A percentile compares a stretch with the other conserved stretches of the same genome.
phyloP scores from a whole-genome alignment of 92 coral and sea anemone species.

The Bergia puertoricense region DNA sequence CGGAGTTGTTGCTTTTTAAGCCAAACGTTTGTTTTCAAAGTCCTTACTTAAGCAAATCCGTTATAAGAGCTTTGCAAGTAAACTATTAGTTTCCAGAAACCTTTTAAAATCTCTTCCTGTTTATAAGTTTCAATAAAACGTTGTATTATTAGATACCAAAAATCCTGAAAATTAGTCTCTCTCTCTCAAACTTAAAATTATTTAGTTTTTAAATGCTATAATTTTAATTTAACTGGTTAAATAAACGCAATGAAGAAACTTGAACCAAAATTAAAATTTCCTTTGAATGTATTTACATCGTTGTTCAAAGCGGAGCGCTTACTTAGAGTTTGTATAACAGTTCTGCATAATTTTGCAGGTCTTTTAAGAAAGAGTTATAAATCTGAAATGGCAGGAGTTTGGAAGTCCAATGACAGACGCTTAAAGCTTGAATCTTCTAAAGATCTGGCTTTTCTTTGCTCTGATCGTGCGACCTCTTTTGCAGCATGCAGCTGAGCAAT shows the following conservation, averaged over 20 bases:
- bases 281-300: conserved; percentile 2
- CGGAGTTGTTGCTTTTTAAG: not conserved
- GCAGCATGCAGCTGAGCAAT: conserved; percentile 71
- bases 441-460: conserved; percentile 43
- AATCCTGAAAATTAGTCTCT: not conserved
- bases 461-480: conserved; percentile 40
- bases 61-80: not conserved
- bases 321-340: not conserved
- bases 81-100: not conserved
- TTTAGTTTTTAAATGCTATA: not conserved
- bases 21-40: not conserved
- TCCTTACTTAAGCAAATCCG: not conserved
- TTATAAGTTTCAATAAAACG: no score
- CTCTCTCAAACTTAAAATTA: not conserved
- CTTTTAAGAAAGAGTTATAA: not conserved
- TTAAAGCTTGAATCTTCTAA: conserved; percentile 21
- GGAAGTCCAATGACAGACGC: not conserved
- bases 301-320: conserved; percentile 7
- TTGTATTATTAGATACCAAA: not conserved
- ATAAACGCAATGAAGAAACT: not conserved
- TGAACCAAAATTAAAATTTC: not conserved
- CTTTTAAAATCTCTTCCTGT: not conserved
- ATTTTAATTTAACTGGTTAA: not conserved
- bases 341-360: not conserved
- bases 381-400: not conserved